Base-by-base conservation (phyloP, 2,888 invertebrate species). In the Andricus quercusramuli region DNA sequence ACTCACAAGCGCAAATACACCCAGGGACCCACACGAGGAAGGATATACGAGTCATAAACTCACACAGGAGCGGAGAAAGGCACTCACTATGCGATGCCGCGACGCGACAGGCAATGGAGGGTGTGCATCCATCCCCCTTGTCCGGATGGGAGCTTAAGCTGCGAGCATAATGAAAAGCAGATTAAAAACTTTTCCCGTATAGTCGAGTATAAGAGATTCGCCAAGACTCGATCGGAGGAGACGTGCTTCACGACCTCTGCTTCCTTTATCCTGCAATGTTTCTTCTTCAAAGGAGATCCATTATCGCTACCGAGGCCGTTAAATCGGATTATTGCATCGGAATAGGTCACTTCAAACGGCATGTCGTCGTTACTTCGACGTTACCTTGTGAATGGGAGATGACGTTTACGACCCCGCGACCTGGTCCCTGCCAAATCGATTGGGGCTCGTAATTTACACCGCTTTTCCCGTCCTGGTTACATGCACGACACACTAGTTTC, bases 41-140 rank as follows among this genome's bases (percentile, higher is more conserved):
- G 88, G 88, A 74, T 74, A 74, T 51, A 87, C 87, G 86, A 86
- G 85, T 89, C 90, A 90, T 90, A 90, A 90, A 90, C 89, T 88
- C 88, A 86, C 84, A 86, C 89, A 86, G 78, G 56, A 86, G 82
- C 85, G 79, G 83, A 84, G 83, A 85, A 84, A 86, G 84, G 77
- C 76, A 70, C 80, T 79, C 37, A 41, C 56, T 62, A 47, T 79
- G 56, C 79, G 74, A 67, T 78, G 25, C 32, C 29, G 51, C 20
- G 56, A 74, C 32, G 74, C 51, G 74, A 74, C 74, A 32, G 51
- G 56, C 32, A 74, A 74, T 74, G 32, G 83, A 86, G 85, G 86
- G 84, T 86, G 87, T 83, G 85, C 83, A 80, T 82, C 85, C 85
- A 56, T 41, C 11, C 37, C 68, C 68, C 64, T 64, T 44, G 25